These are phyloP conservation scores for Sitta europaea DNA, from an alignment of 2,113 vertebrate species.

Conservation along the genomic window DNA sequence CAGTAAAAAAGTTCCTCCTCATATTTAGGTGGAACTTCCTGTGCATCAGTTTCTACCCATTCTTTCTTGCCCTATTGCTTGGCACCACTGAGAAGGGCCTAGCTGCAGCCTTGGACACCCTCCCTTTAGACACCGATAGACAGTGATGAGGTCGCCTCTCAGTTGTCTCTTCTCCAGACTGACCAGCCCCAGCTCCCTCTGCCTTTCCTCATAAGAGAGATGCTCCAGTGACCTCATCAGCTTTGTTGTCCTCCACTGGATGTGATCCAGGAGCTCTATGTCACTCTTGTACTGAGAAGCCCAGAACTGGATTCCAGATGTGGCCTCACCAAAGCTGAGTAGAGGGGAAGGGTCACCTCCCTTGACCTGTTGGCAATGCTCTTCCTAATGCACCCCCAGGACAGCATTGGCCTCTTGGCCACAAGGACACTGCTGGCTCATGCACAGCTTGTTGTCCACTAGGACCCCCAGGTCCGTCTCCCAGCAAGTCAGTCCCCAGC, in stretches of 20 bases:
- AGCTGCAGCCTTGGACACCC: neutral
- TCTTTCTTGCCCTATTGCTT: neutral
- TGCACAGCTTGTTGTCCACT: neutral
- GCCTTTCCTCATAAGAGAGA: neutral
- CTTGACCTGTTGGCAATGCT: neutral
- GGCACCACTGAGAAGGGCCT: neutral
- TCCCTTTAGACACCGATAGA: neutral
- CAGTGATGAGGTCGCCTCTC: neutral
- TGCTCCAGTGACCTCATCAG: neutral
- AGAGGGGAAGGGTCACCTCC: neutral
- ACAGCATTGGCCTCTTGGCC: neutral
- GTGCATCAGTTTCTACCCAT: neutral
- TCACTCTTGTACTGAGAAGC: neutral
- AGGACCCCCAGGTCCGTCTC: fast-evolving
- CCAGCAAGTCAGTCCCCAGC: neutral
- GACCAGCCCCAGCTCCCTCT: neutral
- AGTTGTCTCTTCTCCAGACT: neutral
- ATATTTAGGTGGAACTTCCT: neutral
- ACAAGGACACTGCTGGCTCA: neutral
- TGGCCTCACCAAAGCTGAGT: neutral
- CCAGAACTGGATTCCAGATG: neutral
- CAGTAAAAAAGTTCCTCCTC: neutral
- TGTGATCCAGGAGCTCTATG: neutral
- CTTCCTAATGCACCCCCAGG: neutral
- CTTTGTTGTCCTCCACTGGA: neutral